Conservation (phyloP, 2,888 invertebrate species). For the Tetragnatha montana region DNA sequence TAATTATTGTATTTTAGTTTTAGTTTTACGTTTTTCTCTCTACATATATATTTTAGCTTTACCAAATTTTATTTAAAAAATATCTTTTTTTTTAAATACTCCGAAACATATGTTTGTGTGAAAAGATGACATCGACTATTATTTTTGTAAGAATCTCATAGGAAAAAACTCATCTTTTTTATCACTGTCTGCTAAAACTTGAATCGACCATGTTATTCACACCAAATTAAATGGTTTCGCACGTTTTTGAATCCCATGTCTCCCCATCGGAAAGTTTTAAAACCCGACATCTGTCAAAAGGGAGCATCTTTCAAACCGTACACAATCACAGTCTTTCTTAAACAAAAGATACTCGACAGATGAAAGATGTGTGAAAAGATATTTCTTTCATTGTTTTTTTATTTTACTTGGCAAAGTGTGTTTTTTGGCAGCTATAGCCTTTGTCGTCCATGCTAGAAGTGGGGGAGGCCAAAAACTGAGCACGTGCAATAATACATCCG, state of each 20-base stretch:
- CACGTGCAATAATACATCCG: conserved; percentile 27
- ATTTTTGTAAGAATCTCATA: too few species aligned
- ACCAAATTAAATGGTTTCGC: background rate
- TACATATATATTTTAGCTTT: too few species aligned
- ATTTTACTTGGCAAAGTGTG: conserved; percentile 28
- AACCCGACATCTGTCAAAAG: background rate
- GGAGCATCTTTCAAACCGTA: background rate
- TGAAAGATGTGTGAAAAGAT: conserved; percentile 16
- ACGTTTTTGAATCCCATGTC: background rate
- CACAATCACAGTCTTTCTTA: conserved; percentile 11
- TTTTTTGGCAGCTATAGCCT: conserved; percentile 47
- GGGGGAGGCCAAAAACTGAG: background rate
- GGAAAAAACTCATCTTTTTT: too few species aligned
- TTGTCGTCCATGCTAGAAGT: conserved; percentile 11
- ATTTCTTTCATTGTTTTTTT: conserved; percentile 16
- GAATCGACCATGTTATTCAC: background rate
- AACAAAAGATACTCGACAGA: conserved; percentile 28
- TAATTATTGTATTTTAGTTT: too few species aligned
- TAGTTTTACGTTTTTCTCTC: too few species aligned
- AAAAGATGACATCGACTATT: too few species aligned
- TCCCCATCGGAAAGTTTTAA: background rate
- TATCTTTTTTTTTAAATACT: too few species aligned
- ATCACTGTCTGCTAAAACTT: background rate
- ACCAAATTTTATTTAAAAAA: too few species aligned
- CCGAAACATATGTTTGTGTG: too few species aligned